phyloP scores from a whole-genome alignment of 1,140 invertebrate genomes.

The Geopemphigus sp. region DNA sequence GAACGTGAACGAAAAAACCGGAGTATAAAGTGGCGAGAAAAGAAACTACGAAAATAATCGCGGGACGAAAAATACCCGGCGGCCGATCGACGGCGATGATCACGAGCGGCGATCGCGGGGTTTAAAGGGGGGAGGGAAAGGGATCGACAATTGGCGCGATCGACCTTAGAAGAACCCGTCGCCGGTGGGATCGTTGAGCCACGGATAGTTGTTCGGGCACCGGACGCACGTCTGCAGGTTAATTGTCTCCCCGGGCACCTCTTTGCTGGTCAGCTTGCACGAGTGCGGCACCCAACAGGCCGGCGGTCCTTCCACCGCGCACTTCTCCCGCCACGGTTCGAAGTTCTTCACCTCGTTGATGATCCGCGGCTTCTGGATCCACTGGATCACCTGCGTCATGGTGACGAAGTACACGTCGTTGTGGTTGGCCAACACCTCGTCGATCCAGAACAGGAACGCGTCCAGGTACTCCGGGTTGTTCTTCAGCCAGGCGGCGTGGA shows the following conservation, averaged over 20 bases:
- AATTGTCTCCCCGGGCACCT: constrained; percentile 88
- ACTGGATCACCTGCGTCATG: constrained; percentile 96
- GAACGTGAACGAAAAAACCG: not conserved
- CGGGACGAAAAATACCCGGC: too few species aligned
- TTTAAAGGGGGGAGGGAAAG: constrained; percentile 1
- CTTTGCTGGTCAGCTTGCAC: constrained; percentile 87
- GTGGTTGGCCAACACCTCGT: constrained; percentile 81
- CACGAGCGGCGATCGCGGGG: too few species aligned
- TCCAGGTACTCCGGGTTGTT: constrained; percentile 92
- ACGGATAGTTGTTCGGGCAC: constrained; percentile 92
- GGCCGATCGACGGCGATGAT: too few species aligned
- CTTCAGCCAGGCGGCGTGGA: constrained; percentile 94
- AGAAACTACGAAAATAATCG: not conserved
- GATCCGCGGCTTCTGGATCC: constrained; percentile 90
- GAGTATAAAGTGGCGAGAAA: not conserved
- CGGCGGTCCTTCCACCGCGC: constrained; percentile 72
- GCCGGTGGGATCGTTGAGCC: constrained; percentile 88
- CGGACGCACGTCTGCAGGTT: constrained; percentile 89
- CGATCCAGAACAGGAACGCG: constrained; percentile 91
- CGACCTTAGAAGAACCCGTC: constrained; percentile 79
- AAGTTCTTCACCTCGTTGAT: constrained; percentile 83
- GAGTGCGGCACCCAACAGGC: constrained; percentile 84
- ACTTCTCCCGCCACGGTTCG: constrained; percentile 92
- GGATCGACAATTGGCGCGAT: constrained; percentile 21
- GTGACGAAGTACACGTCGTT: constrained; percentile 96